phyloP scores from a whole-genome alignment of 1,140 invertebrate species.

The Holcopasites calliopsidis region DNA sequence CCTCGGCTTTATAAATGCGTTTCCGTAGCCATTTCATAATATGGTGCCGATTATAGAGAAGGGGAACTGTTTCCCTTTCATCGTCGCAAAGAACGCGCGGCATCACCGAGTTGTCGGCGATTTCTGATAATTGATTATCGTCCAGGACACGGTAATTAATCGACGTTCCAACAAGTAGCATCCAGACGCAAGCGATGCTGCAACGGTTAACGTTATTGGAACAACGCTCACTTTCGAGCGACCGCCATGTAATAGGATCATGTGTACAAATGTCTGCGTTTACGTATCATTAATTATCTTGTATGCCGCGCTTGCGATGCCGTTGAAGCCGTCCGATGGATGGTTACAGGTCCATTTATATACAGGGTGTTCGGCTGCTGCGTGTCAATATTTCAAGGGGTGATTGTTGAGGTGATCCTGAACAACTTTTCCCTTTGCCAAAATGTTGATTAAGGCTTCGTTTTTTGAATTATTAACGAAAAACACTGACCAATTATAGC shows the following conservation, averaged over 20 bases:
- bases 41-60: too few relatives aligned
- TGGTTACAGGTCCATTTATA: too few relatives aligned
- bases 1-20: too few relatives aligned
- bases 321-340: constrained; percentile 13
- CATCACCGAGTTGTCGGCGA: neutral
- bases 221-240: constrained; percentile 28
- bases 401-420: too few relatives aligned
- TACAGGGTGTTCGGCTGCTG: too few relatives aligned
- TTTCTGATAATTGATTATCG: constrained; percentile 44
- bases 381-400: too few relatives aligned
- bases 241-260: neutral
- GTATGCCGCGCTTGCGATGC: constrained; percentile 10
- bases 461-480: too few relatives aligned
- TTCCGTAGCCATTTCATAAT: too few relatives aligned
- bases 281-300: constrained; percentile 44
- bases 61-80: neutral
- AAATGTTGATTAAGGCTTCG: too few relatives aligned
- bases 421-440: too few relatives aligned
- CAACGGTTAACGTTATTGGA: constrained; percentile 33
- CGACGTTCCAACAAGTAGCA: constrained; percentile 25
- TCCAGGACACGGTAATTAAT: constrained; percentile 28
- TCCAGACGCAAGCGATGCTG: constrained; percentile 17
- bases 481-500: too few relatives aligned
- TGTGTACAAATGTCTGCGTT: constrained; percentile 45
- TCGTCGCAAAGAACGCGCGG: neutral